Base-by-base conservation (phyloP, 2,888 invertebrate genomes). In the Caradrina kadenii region DNA sequence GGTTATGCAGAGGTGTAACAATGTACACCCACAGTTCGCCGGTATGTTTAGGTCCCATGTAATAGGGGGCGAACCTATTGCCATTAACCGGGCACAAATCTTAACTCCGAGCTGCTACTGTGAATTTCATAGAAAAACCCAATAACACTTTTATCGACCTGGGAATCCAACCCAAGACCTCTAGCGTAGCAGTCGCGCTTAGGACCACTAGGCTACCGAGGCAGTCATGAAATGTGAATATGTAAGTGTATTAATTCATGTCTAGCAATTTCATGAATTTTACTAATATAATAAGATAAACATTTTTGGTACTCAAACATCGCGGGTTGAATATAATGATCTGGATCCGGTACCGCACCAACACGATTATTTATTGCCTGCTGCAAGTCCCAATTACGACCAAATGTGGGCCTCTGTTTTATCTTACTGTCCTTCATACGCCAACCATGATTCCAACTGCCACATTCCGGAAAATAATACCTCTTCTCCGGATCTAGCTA, bases 401-500 rank as follows among this genome's bases (percentile, higher is more conserved):
- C 90, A 58, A 81, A 84, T 71, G 69, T 53, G 0, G 86, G 77
- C 48, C 73, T 83, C 45, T 87, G 82, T 19, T 65, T 79, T 21
- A 88, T 21, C 11, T 60, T 75, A 68, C 89, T 89, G 45, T 92
- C 91, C 10, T 82, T 76, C 71, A 90, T 69, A 15, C 92, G 83
- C 92, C 92, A 92, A 4, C 92, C 92, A 58, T 92, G 89, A 26
- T 86, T 83, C 86, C 87, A 90, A 50, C 80, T 87, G 31, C 62
- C 73, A 63, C 89, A 88, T 76, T 91, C 90, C 0, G 89, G 48
- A 31, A 91, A 88, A 66, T 92, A 92, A 63, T 86, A 93, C 61
- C 82, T 91, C 21, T 89, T 86, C 72, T 92, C 92, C 0, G 91
- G 92, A 56, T 59, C 70, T 0, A 76, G 62, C 62, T 89, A 87